Conservation (phyloP, 2,113 vertebrate species). For the Mobula birostris region DNA sequence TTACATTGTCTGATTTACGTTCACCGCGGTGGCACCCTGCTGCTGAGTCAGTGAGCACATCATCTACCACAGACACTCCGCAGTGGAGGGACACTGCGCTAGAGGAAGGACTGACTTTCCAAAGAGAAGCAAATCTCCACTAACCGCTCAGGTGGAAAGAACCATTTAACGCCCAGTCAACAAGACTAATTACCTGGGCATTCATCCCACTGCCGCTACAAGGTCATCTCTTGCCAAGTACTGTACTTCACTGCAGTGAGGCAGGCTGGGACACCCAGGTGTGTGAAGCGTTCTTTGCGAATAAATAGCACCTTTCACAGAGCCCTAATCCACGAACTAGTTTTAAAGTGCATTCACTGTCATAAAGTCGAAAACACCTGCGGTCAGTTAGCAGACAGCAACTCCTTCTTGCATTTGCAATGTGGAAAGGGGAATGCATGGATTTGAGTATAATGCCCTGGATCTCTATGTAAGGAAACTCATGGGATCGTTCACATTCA, state of each 20-base stretch:
- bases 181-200: background rate
- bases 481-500: too few species aligned
- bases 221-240: background rate
- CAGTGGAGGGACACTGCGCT: background rate
- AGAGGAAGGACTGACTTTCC: background rate
- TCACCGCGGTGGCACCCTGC: background rate
- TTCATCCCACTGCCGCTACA: background rate
- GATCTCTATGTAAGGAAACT: too few species aligned
- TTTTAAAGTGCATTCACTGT: too few species aligned
- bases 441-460: too few species aligned
- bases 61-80: background rate
- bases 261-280: background rate
- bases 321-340: too few species aligned
- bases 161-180: background rate
- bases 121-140: background rate
- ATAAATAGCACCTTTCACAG: too few species aligned
- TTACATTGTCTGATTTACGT: background rate
- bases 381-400: too few species aligned
- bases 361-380: too few species aligned
- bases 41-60: slow-evolving; percentile 7
- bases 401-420: too few species aligned
- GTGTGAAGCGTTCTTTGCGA: background rate
- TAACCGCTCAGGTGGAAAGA: background rate
- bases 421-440: too few species aligned
- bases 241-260: background rate